Percentiles rank a stretch among this genome's conserved stretches.
These are phyloP conservation scores for Vandiemenella viatica DNA, from an alignment of 2,888 invertebrate species.

Conservation along the genomic window DNA sequence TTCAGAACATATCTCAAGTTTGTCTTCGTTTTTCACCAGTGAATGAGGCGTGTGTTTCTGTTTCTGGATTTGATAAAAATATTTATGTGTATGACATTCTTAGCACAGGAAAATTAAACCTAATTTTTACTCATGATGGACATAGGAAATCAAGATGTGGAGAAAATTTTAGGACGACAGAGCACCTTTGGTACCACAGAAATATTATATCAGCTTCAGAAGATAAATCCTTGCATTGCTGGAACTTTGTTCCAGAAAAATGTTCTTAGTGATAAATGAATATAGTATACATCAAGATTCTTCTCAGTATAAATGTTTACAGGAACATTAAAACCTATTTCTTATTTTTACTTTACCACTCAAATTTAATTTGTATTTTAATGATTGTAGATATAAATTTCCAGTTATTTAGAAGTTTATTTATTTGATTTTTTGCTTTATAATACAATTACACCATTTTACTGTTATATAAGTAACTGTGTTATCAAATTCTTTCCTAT, in stretches of 20 bases:
- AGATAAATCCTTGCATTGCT: conserved; percentile 5
- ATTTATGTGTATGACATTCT: conserved; percentile 5
- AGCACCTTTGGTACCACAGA: conserved; percentile 3
- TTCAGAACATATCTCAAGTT: not conserved
- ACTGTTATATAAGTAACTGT: too few species aligned
- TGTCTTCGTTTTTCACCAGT: not conserved
- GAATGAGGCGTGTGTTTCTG: not conserved
- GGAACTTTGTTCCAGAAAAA: conserved; percentile 1
- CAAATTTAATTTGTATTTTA: too few species aligned
- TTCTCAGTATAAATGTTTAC: too few species aligned
- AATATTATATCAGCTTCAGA: conserved; percentile 6
- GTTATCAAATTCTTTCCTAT: too few species aligned
- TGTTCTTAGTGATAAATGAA: too few species aligned
- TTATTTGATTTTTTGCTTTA: too few species aligned
- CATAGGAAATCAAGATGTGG: not conserved
- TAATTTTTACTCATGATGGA: conserved; percentile 8
- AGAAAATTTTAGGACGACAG: not conserved
- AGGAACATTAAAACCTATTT: too few species aligned
- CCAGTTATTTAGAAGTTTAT: too few species aligned
- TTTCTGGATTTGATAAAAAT: conserved; percentile 9
- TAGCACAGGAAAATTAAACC: not conserved
- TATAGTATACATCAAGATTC: too few species aligned
- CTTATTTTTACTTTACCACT: too few species aligned
- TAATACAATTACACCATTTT: too few species aligned
- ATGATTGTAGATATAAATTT: too few species aligned